Percentiles rank a stretch among this genome's conserved stretches.
phyloP scores from a whole-genome alignment of 2,888 invertebrate species.

The Zonitis immaculata region DNA sequence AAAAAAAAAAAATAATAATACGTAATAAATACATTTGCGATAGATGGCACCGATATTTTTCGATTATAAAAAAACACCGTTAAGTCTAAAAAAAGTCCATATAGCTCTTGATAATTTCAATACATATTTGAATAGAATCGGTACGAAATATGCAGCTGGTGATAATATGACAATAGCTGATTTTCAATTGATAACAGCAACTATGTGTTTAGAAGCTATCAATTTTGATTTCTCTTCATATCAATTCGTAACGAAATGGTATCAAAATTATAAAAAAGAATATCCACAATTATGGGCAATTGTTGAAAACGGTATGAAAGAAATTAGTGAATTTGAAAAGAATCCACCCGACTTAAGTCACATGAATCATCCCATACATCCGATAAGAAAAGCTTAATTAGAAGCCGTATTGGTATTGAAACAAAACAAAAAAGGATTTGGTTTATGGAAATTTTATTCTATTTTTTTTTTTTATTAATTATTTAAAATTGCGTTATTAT shows the following conservation, averaged over 20 bases:
- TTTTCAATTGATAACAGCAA: conserved; percentile 65
- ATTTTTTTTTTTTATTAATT: too few relatives aligned
- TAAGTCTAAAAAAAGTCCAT: conserved; percentile 63
- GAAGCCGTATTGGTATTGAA: too few relatives aligned
- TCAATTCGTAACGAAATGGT: conserved; percentile 61
- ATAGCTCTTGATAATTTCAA: conserved; percentile 64
- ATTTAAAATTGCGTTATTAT: conserved; percentile 8
- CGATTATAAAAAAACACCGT: conserved; percentile 64
- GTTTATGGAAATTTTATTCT: too few relatives aligned
- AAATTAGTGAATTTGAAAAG: conserved; percentile 61
- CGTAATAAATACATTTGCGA: too few relatives aligned
- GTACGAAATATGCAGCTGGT: conserved; percentile 62
- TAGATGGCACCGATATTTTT: conserved; percentile 75
- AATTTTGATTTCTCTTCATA: conserved; percentile 61
- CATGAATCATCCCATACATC: conserved; percentile 71
- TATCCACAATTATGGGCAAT: conserved; percentile 68
- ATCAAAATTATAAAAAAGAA: conserved; percentile 62
- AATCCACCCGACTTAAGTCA: conserved; percentile 70
- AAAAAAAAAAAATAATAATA: not conserved
- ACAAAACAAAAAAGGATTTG: not conserved
- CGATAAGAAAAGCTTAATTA: conserved; percentile 52
- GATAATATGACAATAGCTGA: conserved; percentile 71
- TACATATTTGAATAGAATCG: conserved; percentile 59
- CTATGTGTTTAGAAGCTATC: conserved; percentile 69
- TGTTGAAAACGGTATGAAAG: conserved; percentile 63